Base-by-base conservation (phyloP, 2,888 invertebrate species). In the Pilophorus perplexus region DNA sequence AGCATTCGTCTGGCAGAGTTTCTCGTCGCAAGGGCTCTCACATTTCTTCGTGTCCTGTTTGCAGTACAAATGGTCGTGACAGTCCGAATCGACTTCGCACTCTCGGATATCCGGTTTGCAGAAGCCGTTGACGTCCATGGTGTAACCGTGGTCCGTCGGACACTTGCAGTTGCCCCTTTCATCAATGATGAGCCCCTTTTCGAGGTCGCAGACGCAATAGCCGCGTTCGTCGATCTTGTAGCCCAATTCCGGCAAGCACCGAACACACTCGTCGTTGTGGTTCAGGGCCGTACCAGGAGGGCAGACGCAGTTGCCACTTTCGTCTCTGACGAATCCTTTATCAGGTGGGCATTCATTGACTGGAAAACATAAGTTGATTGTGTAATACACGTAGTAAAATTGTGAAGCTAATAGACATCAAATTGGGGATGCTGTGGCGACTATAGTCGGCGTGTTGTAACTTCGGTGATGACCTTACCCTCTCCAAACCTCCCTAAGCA, bases 191-290 rank as follows among this genome's bases (percentile, higher is more conserved):
- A 87, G 84, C 25, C 92, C 92, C 67, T 86, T 85, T 71, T 87
- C 87, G 4, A 88, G 77, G 62, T 89, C 90, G 74, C 93, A 93
- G 0, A 89, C 85, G 74, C 93, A 93, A 46, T 87, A 86, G 1
- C 90, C 91, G 40, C 85, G 83, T 62, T 85, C 84, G 73, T 90
- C 89, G 22, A 91, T 80, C 68, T 86, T 84, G 74, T 85, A 85
- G 1, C 92, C 93, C 71, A 85, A 83, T 68, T 85, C 84, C 23
- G 81, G 79, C 12, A 80, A 80, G 74, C 93, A 93, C 1, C 86
- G 85, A 5, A 85, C 81, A 74, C 93, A 93, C 74, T 88, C 85
- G 59, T 90, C 90, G 72, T 85, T 83, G 27, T 27, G 22, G 75
- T 90, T 85, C 6, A 90, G 80, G 1, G 87, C 91, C 72, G 86